These are phyloP conservation scores for Psilanteris sp. DNA, from an alignment of 1,140 invertebrate genomes.

Conservation along the genomic window DNA sequence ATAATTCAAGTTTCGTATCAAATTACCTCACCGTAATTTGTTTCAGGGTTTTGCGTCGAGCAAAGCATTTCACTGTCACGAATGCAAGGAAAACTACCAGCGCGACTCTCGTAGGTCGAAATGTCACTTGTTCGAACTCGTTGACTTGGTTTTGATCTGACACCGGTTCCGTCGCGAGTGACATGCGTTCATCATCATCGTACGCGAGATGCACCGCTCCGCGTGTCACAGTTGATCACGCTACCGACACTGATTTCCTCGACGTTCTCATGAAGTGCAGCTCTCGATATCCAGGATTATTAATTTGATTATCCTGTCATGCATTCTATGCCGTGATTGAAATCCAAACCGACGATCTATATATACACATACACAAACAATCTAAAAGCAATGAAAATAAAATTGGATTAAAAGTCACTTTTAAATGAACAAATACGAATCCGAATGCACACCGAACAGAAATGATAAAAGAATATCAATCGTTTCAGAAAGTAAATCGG, in stretches of 20 bases:
- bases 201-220: constrained; percentile 21
- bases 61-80: constrained; percentile 12
- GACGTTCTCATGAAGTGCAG: constrained; percentile 2
- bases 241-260: constrained; percentile 27
- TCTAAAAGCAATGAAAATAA: not conserved
- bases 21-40: constrained; percentile 7
- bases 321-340: constrained; percentile 3
- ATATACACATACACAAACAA: too few species aligned
- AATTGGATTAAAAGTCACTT: too few species aligned
- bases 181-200: constrained; percentile 33
- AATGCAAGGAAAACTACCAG: not conserved
- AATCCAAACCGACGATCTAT: too few species aligned
- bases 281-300: constrained; percentile 23
- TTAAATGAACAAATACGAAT: too few species aligned
- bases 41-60: not conserved
- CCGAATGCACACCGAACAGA: too few species aligned
- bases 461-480: too few species aligned
- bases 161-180: constrained; percentile 12
- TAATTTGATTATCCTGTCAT: constrained; percentile 18
- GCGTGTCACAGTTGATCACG: constrained; percentile 44
- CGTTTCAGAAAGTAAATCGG: too few species aligned
- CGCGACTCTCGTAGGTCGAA: not conserved
- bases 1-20: too few species aligned
- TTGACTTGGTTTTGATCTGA: constrained; percentile 5
- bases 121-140: constrained; percentile 13